phyloP scores from a whole-genome alignment of 53 echinoderm and acorn worm genomes.

The Hippasteria phrygiana region DNA sequence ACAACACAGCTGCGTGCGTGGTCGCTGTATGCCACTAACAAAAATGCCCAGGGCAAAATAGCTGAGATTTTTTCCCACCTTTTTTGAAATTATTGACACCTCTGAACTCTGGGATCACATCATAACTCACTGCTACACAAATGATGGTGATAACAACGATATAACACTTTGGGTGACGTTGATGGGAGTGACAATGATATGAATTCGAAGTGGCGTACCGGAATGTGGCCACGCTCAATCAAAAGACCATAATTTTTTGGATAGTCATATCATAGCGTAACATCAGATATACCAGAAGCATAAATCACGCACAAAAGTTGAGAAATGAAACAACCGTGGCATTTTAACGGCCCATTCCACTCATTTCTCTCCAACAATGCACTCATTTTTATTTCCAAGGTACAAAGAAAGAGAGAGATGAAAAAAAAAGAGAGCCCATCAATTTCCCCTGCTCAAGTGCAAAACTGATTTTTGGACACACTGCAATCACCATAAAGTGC shows the following conservation, averaged over 20 bases:
- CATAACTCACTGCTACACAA: constrained; percentile 30
- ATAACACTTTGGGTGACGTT: background rate
- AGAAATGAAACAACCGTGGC: background rate
- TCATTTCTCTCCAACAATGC: background rate
- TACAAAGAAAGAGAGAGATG: background rate
- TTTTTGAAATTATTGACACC: constrained; percentile 19
- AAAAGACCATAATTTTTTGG: background rate
- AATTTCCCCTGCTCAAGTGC: background rate
- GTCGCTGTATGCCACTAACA: background rate
- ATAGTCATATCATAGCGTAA: background rate
- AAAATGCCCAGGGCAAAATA: background rate
- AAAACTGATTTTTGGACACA: constrained; percentile 1
- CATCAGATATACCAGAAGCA: background rate
- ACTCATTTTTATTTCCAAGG: background rate
- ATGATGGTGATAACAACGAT: constrained; percentile 24
- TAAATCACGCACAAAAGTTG: background rate
- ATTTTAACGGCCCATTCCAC: background rate
- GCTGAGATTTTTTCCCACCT: background rate
- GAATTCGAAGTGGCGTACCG: background rate
- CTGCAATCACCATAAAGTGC: constrained; percentile 31
- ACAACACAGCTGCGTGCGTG: constrained; percentile 39
- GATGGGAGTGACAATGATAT: constrained; percentile 30
- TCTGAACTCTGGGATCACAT: constrained; percentile 22
- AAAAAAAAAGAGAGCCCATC: background rate
- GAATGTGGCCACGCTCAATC: background rate